These are phyloP conservation scores for Thysanoteuthis rhombus DNA, from an alignment of 2,888 invertebrate genomes.

Conservation along the genomic window DNA sequence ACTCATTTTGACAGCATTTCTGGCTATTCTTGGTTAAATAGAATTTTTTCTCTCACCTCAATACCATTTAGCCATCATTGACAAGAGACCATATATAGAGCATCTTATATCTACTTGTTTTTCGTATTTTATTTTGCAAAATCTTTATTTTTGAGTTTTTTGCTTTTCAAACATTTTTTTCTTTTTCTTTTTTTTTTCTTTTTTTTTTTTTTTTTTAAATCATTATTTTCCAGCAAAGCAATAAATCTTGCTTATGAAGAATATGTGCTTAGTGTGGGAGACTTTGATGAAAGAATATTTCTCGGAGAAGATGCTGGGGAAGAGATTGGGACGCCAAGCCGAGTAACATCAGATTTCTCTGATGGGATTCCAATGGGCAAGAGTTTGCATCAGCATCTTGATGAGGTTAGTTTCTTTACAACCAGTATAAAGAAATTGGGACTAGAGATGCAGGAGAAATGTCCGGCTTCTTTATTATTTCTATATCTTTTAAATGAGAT, in stretches of 20 bases:
- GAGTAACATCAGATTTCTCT: slow-evolving; percentile 35
- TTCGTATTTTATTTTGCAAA: neutral
- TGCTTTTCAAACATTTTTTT: neutral
- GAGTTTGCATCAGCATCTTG: slow-evolving; percentile 56
- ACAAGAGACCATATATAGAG: no score
- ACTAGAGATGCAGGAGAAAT: no score
- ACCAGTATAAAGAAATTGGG: no score
- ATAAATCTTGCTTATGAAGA: slow-evolving; percentile 89
- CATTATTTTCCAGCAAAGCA: slow-evolving; percentile 74
- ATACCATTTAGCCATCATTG: no score
- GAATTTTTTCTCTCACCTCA: no score
- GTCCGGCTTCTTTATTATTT: no score
- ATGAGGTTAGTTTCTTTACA: slow-evolving; percentile 51
- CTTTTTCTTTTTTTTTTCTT: neutral
- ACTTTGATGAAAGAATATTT: slow-evolving; percentile 96
- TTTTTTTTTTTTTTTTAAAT: no score
- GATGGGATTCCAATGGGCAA: slow-evolving; percentile 20
- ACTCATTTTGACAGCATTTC: no score
- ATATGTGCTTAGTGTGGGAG: slow-evolving; percentile 88
- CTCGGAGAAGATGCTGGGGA: slow-evolving; percentile 77
- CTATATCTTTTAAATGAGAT: no score
- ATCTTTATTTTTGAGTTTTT: neutral
- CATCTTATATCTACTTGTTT: no score
- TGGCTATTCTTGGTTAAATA: no score
- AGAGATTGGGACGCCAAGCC: slow-evolving; percentile 72